Base-by-base conservation (phyloP, 1,140 invertebrate species). In the Zophobas morio region DNA sequence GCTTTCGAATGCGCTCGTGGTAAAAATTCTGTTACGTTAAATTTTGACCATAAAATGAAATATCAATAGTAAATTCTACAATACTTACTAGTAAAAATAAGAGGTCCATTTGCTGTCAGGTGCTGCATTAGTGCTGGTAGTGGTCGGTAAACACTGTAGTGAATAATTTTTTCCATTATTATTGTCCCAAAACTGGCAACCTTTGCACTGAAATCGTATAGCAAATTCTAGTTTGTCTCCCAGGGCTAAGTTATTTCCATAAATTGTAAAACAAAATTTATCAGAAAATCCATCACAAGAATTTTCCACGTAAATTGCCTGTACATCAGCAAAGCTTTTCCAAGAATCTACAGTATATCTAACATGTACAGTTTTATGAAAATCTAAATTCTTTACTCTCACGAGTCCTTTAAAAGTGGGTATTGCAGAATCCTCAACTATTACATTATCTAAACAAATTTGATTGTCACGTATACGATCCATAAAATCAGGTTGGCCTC, bases 201-300 rank as follows among this genome's bases (percentile, higher is more conserved):
- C 95, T 81, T 93, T 93, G 76, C 93, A 94, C 82, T 93, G 91
- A 86, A 95, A 98, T 37, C 94, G 89, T 2, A 96, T 89, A 0
- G 96, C 96, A 76, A 98, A 92, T 84, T 96, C 93, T 5, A 98
- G 83, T 49, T 91, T 90, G 79, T 94, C 91, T 0, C 95, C 95
- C 1, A 94, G 88, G 4, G 88, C 86, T 79, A 96, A 87, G 46
- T 90, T 92, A 81, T 93, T 91, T 74, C 92, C 92, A 77, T 94
- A 94, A 1, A 95, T 82, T 2, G 92, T 85, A 81, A 98, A 94
- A 4, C 91, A 90, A 84, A 98, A 98, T 77, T 93, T 93, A 85
- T 99, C 97, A 6, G 96, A 96, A 80, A 96, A 95, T 0, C 96
- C 96, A 82, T 98, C 96, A 86, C 95, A 96, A 0, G 96, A 97